Evolutionary conservation across 2,797 vertebrate species (phyloP), one percentile per base, ranked within the genome.

Genomic region (Galagoides demidoff): DNA sequence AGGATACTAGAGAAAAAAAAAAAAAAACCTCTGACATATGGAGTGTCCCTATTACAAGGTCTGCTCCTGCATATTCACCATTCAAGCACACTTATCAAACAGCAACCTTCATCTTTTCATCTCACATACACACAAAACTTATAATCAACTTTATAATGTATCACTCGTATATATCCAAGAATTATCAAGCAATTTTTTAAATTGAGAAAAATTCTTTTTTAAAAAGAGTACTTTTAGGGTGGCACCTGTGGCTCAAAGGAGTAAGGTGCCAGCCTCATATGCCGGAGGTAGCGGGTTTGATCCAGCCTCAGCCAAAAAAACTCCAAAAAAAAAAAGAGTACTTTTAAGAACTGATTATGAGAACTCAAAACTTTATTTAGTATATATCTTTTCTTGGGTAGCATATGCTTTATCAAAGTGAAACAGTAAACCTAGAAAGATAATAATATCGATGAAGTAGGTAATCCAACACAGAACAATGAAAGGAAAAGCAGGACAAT

Each of bases 161-260:
- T 91, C 12, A 55, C 49, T 88, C 25, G 45, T 81, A n/a, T 19
- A 31, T 17, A 81, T 6, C 43, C 22, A 76, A 52, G 49, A 87
- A 66, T 74, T 95, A 25, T 45, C 61, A 96, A 91, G 25, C 11
- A 74, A 66, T 63, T 93, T 77, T 93, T 70, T 22, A 93, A 31
- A n/a, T 70, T 77, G 23, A 85, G 16, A 70, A 1, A 70, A 89
- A 85, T 12, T 31, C 14, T 45, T 34, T 55, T 78, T 34, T 4
- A 55, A 55, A 49, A 55, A 77, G 45, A 29, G 34, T 78, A 52
- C 23, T 55, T 34, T 55, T 23, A 79, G 39, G 39, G 39, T 43
- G 39, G 39, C 1, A 7, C 39, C 39, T 43, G 39, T 43, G 39
- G 39, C 39, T 43, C 39, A 43, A 43, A 43, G 39, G 39, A 43